These are phyloP conservation scores for Platyrinchus mystaceus DNA, from an alignment of 2,797 vertebrate genomes.

Conservation along the genomic window DNA sequence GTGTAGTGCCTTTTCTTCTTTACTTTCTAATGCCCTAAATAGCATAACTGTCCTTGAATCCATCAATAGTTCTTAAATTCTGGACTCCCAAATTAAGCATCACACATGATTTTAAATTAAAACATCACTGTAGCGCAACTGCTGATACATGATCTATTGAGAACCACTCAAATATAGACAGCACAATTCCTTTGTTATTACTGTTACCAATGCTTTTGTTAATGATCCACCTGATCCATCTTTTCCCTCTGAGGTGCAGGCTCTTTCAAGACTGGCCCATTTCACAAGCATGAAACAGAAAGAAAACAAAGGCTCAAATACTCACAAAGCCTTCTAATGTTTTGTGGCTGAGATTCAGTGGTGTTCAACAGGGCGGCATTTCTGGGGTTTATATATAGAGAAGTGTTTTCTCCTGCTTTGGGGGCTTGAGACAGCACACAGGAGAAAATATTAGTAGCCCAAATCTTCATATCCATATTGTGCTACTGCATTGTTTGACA, in stretches of 20 bases:
- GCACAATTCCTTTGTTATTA: not conserved
- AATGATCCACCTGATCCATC: not conserved
- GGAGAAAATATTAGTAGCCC: not conserved
- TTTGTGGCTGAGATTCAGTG: not conserved
- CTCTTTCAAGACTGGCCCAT: not conserved
- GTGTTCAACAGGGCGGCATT: not conserved
- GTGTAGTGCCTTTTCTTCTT: not conserved
- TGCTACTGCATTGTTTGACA: not conserved
- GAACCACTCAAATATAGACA: not conserved
- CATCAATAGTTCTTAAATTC: not conserved
- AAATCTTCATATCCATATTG: rapidly evolving
- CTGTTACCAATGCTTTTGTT: not conserved
- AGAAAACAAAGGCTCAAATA: not conserved
- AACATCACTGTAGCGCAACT: not conserved
- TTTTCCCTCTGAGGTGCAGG: not conserved
- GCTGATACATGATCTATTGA: rapidly evolving
- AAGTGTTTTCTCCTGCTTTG: not conserved
- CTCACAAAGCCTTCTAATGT: not conserved
- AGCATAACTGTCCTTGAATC: not conserved
- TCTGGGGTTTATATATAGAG: not conserved
- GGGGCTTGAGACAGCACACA: not conserved
- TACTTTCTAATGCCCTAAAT: not conserved
- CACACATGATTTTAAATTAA: not conserved
- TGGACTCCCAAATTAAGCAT: not conserved
- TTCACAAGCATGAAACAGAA: not conserved